Conservation (phyloP, 2,797 vertebrate genomes). For the Carapus acus region DNA sequence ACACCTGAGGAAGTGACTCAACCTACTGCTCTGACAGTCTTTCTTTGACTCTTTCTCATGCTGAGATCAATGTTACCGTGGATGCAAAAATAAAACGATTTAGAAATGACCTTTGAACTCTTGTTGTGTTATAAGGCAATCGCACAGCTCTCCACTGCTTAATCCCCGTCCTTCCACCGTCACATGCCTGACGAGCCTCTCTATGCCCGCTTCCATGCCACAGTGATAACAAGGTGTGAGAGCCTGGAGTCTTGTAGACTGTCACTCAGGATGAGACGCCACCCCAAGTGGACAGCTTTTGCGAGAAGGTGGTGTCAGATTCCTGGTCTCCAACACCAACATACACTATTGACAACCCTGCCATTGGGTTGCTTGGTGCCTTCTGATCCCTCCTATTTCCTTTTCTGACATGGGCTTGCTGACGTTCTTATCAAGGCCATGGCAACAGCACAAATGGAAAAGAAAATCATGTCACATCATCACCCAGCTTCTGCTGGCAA, state of each 20-base stretch:
- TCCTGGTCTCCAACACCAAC: slow-evolving; percentile 72
- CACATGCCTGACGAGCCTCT: slow-evolving; percentile 72
- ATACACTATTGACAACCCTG: slow-evolving; percentile 55
- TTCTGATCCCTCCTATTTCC: slow-evolving; percentile 58
- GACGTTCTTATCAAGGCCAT: slow-evolving; percentile 54
- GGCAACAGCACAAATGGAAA: slow-evolving; percentile 62
- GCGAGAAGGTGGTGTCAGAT: slow-evolving; percentile 78
- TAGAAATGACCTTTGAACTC: slow-evolving; percentile 18
- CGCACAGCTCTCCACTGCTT: slow-evolving; percentile 32
- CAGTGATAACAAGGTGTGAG: slow-evolving; percentile 76
- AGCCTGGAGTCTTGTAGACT: slow-evolving; percentile 66
- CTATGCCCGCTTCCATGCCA: slow-evolving; percentile 58
- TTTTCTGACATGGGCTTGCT: slow-evolving; percentile 52
- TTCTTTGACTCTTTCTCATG: slow-evolving; percentile 27
- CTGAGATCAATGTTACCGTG: slow-evolving; percentile 25
- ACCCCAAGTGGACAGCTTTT: slow-evolving; percentile 69
- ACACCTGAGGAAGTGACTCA: no score
- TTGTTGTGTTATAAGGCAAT: slow-evolving; percentile 48
- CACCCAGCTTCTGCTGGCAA: slow-evolving; percentile 60
- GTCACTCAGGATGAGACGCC: slow-evolving; percentile 73
- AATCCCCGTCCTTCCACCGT: slow-evolving; percentile 52
- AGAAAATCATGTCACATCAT: slow-evolving; percentile 60
- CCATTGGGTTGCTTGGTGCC: slow-evolving; percentile 53
- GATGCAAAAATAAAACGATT: slow-evolving; percentile 45
- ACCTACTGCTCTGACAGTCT: slow-evolving; percentile 39